Conservation (phyloP, 1,140 invertebrate species). For the Tenebrio molitor region DNA sequence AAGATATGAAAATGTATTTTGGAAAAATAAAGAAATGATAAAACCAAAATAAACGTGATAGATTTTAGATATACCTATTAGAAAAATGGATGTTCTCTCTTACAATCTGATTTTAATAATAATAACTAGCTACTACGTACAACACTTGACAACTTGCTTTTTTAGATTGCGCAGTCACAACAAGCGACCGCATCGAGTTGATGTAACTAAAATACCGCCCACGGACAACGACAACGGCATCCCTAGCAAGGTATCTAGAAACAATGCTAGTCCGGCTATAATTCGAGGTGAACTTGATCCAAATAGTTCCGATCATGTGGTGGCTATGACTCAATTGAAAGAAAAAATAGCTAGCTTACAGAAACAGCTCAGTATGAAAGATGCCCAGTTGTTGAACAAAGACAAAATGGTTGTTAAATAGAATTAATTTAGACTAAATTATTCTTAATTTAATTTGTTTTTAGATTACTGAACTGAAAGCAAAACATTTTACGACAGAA, state of each 20-base stretch:
- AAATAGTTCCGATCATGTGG: slow-evolving; percentile 93
- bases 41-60: too few relatives aligned
- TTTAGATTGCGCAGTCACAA: slow-evolving; percentile 75
- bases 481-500: slow-evolving; percentile 90
- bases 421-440: slow-evolving; percentile 33
- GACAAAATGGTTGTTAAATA: slow-evolving; percentile 95
- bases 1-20: too few relatives aligned
- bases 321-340: slow-evolving; percentile 93
- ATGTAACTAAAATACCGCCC: slow-evolving; percentile 76
- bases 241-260: slow-evolving; percentile 68
- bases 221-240: slow-evolving; percentile 64
- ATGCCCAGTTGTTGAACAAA: slow-evolving; percentile 88
- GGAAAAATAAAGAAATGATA: too few relatives aligned
- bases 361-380: slow-evolving; percentile 88
- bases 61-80: too few relatives aligned
- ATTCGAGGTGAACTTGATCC: slow-evolving; percentile 78
- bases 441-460: slow-evolving; percentile 41
- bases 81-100: too few relatives aligned
- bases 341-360: slow-evolving; percentile 95
- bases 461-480: slow-evolving; percentile 94
- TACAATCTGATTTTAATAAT: too few relatives aligned
- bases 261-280: slow-evolving; percentile 63
- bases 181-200: slow-evolving; percentile 80
- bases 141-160: slow-evolving; percentile 4
- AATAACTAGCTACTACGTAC: too few relatives aligned